Base-by-base conservation (phyloP, 2,113 vertebrate genomes). In the Pelecanoides urinatrix region DNA sequence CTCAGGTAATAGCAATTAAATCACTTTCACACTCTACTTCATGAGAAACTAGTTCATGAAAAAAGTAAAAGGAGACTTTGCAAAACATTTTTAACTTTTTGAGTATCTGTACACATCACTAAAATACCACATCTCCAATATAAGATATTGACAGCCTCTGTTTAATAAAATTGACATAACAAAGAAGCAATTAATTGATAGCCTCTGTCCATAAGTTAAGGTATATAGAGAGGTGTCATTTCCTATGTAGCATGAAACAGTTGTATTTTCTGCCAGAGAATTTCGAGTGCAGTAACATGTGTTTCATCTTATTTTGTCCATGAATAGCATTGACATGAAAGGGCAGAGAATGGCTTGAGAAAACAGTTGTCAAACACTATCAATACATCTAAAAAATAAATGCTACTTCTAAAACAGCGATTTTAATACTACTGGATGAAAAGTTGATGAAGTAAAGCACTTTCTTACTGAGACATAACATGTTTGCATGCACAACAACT, bases 391-490 rank as follows among this genome's bases (percentile, higher is more conserved):
- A 78, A 96, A 82, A 95, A 94, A 77, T 66, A 79, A 29, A 87
- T 55, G 85, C 55, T 91, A n/a, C 80, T 94, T 85, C 77, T 84
- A 88, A 94, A 90, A 36, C 45, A 86, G 61, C 25, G 22, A 52
- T 55, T 96, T 86, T 75, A 45, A 95, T 85, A 92, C 80, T 13
- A 22, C 61, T 82, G 12, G 49, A 66, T 95, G 94, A 96, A 95
- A 76, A 68, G 27, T 0, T 62, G 53, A 61, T 32, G 16, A 72
- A 27, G 15, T 34, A 70, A 71, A 72, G 30, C 68, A 32, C n/a
- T 87, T 96, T 95, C 92, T 93, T 92, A 95, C 71, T 66, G 79
- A 89, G 75, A 82, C 77, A 83, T 95, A 97, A 96, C 95, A 97
- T 81, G 70, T n/a, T 70, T 79, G 66, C 90, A 93, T 55, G 79